Base-by-base conservation (phyloP, 1,140 invertebrate species). In the Pseudomyrmex sp. region DNA sequence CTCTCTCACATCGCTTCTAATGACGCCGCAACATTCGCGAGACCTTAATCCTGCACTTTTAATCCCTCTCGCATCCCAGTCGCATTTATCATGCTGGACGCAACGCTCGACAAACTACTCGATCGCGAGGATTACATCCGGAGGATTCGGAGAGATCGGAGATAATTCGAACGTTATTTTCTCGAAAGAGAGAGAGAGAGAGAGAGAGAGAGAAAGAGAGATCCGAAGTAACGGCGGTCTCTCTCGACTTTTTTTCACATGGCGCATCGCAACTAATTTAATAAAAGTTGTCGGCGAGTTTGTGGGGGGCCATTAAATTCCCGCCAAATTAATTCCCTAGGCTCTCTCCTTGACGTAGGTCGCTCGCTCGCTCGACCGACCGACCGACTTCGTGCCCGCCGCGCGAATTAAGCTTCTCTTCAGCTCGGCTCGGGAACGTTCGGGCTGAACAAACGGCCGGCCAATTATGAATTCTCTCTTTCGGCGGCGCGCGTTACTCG, bases 401-500 rank as follows among this genome's bases (percentile, higher is more conserved):
- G 75, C 56, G 75, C 66, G 73, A 88, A 83, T 88, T 88, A 88
- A 88, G 66, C 61, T 62, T 54, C 77, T 72, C 56, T 66, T 46
- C 44, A 72, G 23, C 63, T 62, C 80, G 85, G 66, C 26, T 26
- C 79, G 82, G 72, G 87, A 88, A 79, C 79, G 77, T 79, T 58
- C 68, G 70, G 84, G 72, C 73, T 87, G 86, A 89, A 90, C 88
- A 90, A 90, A 90, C 50, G 74, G 65, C 44, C 56, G 66, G 82
- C 84, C 85, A 92, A 92, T 92, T 92, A 91, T 89, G 90, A 91
- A 91, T 92, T 92, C 88, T 82, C 89, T 92, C 90, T 89, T 90
- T 90, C 61, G 62, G 69, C 62, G 65, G 44, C 62, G 58, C 48
- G 59, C 48, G 62, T 65, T 48, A 63, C 72, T 62, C 77, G 46